These are phyloP conservation scores for Cervus canadensis DNA, from an alignment of 2,113 vertebrate species.

Conservation along the genomic window DNA sequence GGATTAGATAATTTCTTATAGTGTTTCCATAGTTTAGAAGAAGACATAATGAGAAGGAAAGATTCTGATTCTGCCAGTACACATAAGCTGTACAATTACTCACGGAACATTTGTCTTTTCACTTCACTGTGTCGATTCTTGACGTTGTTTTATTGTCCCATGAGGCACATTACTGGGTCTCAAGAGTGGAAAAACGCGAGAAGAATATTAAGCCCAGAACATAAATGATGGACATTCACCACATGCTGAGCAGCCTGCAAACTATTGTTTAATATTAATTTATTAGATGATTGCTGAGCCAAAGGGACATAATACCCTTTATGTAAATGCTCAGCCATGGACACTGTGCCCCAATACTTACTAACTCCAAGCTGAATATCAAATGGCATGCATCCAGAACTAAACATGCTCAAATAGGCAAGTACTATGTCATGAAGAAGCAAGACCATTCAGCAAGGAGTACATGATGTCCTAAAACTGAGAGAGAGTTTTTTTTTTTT, in stretches of 20 bases:
- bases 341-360: slow-evolving; percentile 73
- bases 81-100: slow-evolving; percentile 1
- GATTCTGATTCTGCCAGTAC: neutral
- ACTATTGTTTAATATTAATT: slow-evolving; percentile 79
- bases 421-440: slow-evolving; percentile 62
- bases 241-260: slow-evolving; percentile 69
- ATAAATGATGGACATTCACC: slow-evolving; percentile 63
- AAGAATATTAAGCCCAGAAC: slow-evolving; percentile 69
- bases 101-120: slow-evolving; percentile 38
- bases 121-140: neutral
- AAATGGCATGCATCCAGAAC: slow-evolving; percentile 63
- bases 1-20: neutral
- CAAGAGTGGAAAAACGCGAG: slow-evolving; percentile 56
- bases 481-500: slow-evolving; percentile 20
- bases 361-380: slow-evolving; percentile 70
- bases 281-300: slow-evolving; percentile 73
- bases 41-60: slow-evolving; percentile 2
- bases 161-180: slow-evolving; percentile 54
- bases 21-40: slow-evolving; percentile 23
- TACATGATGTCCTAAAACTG: neutral
- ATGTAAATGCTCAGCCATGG: slow-evolving; percentile 80
- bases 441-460: neutral
- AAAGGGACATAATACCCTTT: slow-evolving; percentile 79
- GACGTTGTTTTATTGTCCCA: slow-evolving; percentile 57
- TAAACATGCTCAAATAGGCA: slow-evolving; percentile 63